phyloP scores from a whole-genome alignment of 1,140 invertebrate species.

The Drosophila ambigua region DNA sequence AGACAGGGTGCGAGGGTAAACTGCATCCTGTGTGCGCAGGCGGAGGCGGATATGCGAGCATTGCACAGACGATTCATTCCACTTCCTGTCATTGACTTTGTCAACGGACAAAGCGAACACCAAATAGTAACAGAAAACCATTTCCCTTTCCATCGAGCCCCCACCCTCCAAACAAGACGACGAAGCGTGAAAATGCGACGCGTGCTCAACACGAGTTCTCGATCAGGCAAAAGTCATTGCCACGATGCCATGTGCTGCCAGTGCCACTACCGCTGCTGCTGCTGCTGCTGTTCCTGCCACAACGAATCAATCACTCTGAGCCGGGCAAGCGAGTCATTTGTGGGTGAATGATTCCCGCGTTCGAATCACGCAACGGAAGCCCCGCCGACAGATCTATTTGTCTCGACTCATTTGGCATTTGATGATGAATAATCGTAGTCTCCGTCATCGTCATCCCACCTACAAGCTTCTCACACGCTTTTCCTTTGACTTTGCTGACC shows the following conservation, averaged over 20 bases:
- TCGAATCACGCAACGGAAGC: conserved; percentile 36
- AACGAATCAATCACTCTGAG: conserved; percentile 23
- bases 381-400: conserved; percentile 19
- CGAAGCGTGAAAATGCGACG: conserved; percentile 30
- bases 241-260: conserved; percentile 46
- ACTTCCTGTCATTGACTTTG: conserved; percentile 80
- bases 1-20: conserved; percentile 3
- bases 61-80: conserved; percentile 40
- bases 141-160: conserved; percentile 54
- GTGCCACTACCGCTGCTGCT: neutral
- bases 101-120: conserved; percentile 24
- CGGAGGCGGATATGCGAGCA: conserved; percentile 73
- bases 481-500: conserved; percentile 1
- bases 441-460: conserved; percentile 13
- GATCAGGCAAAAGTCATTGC: conserved; percentile 48
- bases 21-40: conserved; percentile 76
- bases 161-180: conserved; percentile 21
- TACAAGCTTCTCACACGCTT: conserved; percentile 43
- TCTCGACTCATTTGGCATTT: conserved; percentile 26
- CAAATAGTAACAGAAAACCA: conserved; percentile 71
- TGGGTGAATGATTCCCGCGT: neutral
- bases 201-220: conserved; percentile 60
- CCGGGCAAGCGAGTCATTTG: neutral
- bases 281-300: conserved; percentile 6
- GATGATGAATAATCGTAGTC: conserved; percentile 14